Evolutionary conservation across 2,888 invertebrate genomes (phyloP).

Genomic region (Luffia ferchaultella): DNA sequence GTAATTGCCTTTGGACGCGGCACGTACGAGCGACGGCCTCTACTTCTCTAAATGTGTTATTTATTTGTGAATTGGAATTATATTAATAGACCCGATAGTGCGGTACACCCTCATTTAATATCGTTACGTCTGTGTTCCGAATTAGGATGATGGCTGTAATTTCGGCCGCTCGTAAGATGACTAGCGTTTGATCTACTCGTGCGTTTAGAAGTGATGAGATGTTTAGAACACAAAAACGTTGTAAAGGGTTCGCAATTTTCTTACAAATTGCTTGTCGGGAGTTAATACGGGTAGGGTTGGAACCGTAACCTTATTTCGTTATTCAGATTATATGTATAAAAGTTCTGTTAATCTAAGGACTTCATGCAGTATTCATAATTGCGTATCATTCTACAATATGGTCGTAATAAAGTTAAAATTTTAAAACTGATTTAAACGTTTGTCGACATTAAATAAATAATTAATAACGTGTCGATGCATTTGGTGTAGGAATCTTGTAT

Average conservation of each 20-base stretch:
- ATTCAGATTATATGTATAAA: no score
- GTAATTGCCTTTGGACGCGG: constrained; percentile 40
- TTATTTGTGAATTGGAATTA: constrained; percentile 59
- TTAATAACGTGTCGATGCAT: no score
- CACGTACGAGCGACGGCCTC: constrained; percentile 42
- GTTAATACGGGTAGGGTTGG: constrained; percentile 5
- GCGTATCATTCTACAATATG: no score
- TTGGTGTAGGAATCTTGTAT: no score
- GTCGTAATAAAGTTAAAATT: no score
- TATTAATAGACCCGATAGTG: constrained; percentile 51
- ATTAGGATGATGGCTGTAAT: constrained; percentile 53
- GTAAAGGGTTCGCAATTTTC: constrained; percentile 29
- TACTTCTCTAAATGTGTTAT: constrained; percentile 56
- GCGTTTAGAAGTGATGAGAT: constrained; percentile 21
- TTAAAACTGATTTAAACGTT: no score
- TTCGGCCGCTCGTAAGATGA: constrained; percentile 26
- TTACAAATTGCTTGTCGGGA: constrained; percentile 27
- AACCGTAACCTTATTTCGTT: no score
- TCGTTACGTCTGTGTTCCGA: constrained; percentile 38
- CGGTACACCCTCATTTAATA: constrained; percentile 62
- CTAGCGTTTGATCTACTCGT: constrained; percentile 7
- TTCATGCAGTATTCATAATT: no score
- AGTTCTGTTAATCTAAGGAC: no score
- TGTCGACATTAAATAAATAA: no score
- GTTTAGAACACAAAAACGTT: constrained; percentile 29